Conservation (phyloP, 2,888 invertebrate genomes). For the Erebia ligea region DNA sequence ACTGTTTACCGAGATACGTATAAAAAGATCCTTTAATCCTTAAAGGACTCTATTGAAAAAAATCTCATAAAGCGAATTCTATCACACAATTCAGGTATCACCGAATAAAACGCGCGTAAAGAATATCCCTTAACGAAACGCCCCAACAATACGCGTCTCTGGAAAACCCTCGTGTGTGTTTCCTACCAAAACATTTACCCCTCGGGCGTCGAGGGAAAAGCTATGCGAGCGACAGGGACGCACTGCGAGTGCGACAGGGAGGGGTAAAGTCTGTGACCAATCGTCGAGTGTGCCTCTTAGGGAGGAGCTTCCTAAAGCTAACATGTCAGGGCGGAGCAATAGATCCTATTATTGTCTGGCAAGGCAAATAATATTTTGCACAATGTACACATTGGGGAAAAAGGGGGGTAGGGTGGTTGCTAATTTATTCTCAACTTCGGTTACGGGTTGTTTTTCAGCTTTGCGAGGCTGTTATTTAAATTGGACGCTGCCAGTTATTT, state of each 20-base stretch:
- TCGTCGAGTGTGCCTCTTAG: slow-evolving; percentile 49
- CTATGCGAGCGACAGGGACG: slow-evolving; percentile 64
- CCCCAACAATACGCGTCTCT: slow-evolving; percentile 74
- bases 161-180: slow-evolving; percentile 82
- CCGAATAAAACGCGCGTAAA: slow-evolving; percentile 77
- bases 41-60: slow-evolving; percentile 67
- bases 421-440: slow-evolving; percentile 84
- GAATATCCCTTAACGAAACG: slow-evolving; percentile 68
- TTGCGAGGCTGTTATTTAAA: slow-evolving; percentile 83
- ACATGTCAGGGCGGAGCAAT: slow-evolving; percentile 82
- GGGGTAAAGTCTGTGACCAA: slow-evolving; percentile 57
- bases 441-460: slow-evolving; percentile 83
- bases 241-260: slow-evolving; percentile 51
- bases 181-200: slow-evolving; percentile 83
- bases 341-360: slow-evolving; percentile 84
- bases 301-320: slow-evolving; percentile 79
- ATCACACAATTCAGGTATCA: slow-evolving; percentile 80
- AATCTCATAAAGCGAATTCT: slow-evolving; percentile 81
- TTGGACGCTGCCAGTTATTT: slow-evolving; percentile 79
- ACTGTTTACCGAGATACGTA: slow-evolving; percentile 63
- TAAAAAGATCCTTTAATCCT: slow-evolving; percentile 67
- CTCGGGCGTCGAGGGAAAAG: slow-evolving; percentile 80
- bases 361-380: slow-evolving; percentile 89
- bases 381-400: slow-evolving; percentile 86
- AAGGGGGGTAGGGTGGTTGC: slow-evolving; percentile 65